Percentiles rank a stretch among this genome's conserved stretches.
These are phyloP conservation scores for Platyura marginata DNA, from an alignment of 1,140 invertebrate genomes.

Conservation along the genomic window DNA sequence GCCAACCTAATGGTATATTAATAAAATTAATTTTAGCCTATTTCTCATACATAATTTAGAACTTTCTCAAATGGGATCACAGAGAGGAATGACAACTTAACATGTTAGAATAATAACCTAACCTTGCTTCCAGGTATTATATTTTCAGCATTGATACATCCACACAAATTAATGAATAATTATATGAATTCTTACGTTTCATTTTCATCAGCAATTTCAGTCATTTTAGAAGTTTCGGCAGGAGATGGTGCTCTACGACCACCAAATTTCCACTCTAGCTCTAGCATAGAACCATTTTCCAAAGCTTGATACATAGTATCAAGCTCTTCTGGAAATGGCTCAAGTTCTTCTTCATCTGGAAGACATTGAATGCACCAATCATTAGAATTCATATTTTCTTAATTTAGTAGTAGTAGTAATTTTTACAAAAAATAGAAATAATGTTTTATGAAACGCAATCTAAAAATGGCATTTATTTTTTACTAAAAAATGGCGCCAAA, in stretches of 20 bases:
- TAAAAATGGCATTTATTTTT: no score
- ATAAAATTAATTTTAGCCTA: no score
- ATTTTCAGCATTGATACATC: no score
- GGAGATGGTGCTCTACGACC: conserved; percentile 27
- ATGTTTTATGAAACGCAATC: no score
- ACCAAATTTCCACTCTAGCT: conserved; percentile 36
- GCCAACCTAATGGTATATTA: no score
- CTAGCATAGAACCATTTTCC: conserved; percentile 26
- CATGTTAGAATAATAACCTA: not conserved
- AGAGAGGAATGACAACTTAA: no score
- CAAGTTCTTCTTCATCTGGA: conserved; percentile 17
- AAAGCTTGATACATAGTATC: conserved; percentile 20
- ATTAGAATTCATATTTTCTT: not conserved
- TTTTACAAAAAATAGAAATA: no score
- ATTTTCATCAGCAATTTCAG: conserved; percentile 10
- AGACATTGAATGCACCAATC: not conserved
- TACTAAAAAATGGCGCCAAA: no score
- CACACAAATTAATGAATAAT: no score
- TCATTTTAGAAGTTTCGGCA: conserved; percentile 4
- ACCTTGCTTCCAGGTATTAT: not conserved
- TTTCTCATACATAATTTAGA: no score
- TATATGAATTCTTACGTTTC: conserved; percentile 10
- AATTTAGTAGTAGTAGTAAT: no score
- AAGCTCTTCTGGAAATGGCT: conserved; percentile 29
- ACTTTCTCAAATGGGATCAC: no score